These are phyloP conservation scores for Tachysurus fulvidraco DNA, from an alignment of 2,113 vertebrate species.

Conservation along the genomic window DNA sequence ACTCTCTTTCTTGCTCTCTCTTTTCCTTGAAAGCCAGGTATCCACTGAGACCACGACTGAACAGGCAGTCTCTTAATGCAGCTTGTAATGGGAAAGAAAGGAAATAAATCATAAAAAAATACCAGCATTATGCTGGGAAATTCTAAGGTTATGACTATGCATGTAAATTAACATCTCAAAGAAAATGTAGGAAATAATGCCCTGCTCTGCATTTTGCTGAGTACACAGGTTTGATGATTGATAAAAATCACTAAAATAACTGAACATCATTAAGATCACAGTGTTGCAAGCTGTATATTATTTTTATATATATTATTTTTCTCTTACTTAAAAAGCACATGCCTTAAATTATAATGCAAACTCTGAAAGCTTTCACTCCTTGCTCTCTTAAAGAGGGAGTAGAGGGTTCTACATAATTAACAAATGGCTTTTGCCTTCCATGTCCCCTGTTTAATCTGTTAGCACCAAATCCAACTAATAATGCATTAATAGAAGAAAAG, in stretches of 20 bases:
- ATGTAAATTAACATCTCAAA: conserved; percentile 57
- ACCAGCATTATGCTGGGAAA: conserved; percentile 53
- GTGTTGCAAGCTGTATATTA: conserved; percentile 65
- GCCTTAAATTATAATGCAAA: conserved; percentile 58
- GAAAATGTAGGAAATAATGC: conserved; percentile 25
- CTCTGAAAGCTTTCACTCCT: conserved; percentile 61
- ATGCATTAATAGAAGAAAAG: conserved; percentile 62
- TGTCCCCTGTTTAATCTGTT: conserved; percentile 67
- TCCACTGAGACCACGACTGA: conserved; percentile 74
- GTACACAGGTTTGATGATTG: conserved; percentile 61
- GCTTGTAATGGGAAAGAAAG: conserved; percentile 48
- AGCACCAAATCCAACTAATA: conserved; percentile 69
- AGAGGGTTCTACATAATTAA: conserved; percentile 69
- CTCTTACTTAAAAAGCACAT: conserved; percentile 37
- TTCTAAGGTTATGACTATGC: conserved; percentile 31
- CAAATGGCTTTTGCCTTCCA: conserved; percentile 68
- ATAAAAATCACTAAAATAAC: conserved; percentile 66
- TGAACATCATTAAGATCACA: conserved; percentile 63
- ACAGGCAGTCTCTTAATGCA: conserved; percentile 61
- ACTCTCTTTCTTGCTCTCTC: conserved; percentile 50
- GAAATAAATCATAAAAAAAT: conserved; percentile 61
- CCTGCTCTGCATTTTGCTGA: conserved; percentile 67
- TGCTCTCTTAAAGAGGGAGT: conserved; percentile 53
- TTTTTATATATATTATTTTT: not conserved
- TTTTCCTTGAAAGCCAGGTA: conserved; percentile 53